phyloP scores from a whole-genome alignment of 2,888 invertebrate genomes.

The Clepsis dumicolana region DNA sequence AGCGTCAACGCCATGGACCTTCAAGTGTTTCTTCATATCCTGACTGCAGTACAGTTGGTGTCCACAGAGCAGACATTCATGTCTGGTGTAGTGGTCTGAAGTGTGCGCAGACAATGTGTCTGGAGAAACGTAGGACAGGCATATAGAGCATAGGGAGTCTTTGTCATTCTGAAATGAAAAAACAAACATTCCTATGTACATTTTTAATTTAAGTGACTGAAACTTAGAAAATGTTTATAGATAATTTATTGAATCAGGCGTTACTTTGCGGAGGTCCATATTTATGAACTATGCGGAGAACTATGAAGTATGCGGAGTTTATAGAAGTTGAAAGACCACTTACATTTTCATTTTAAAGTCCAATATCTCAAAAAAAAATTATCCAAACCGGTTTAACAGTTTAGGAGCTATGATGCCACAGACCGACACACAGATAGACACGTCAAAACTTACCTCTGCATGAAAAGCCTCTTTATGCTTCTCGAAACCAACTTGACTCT shows the following conservation, averaged over 20 bases:
- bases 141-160: conserved; percentile 56
- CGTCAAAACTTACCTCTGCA: conserved; percentile 56
- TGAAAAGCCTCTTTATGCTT: conserved; percentile 58
- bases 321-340: too few species aligned
- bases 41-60: conserved; percentile 41
- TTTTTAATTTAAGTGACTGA: neutral
- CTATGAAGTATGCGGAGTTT: too few species aligned
- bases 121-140: conserved; percentile 49
- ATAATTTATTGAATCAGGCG: too few species aligned
- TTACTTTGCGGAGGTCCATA: too few species aligned
- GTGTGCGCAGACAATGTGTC: conserved; percentile 46
- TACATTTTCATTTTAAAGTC: too few species aligned
- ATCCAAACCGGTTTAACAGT: too few species aligned
- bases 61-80: conserved; percentile 55
- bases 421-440: too few species aligned
- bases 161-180: conserved; percentile 53
- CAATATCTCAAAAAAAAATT: too few species aligned
- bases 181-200: neutral
- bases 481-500: conserved; percentile 50
- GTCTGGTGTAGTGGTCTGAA: conserved; percentile 50
- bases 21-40: conserved; percentile 54
- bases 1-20: conserved; percentile 48
- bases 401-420: too few species aligned
- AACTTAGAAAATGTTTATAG: too few species aligned
- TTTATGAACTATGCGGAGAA: too few species aligned